Conservation (phyloP, 2,888 invertebrate genomes). For the Strigamia maritima region DNA sequence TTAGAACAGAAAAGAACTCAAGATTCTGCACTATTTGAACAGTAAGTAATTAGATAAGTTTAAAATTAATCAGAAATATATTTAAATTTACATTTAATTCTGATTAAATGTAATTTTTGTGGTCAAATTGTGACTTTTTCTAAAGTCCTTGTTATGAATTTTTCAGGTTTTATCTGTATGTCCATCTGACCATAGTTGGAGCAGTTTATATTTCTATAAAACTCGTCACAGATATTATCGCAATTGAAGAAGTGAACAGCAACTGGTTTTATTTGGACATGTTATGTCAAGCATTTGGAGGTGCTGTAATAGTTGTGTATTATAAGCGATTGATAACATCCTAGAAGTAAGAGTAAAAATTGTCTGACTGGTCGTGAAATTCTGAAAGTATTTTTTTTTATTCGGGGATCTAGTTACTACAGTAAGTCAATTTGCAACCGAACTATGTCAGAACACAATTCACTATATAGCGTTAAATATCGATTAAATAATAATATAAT, state of each 20-base stretch:
- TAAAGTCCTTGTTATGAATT: neutral
- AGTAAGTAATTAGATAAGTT: neutral
- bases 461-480: too few relatives aligned
- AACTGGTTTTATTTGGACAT: neutral
- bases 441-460: too few relatives aligned
- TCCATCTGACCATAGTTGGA: neutral
- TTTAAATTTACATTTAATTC: too few relatives aligned
- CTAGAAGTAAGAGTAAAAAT: neutral
- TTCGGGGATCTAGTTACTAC: too few relatives aligned
- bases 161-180: neutral
- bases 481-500: too few relatives aligned
- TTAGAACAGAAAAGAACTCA: neutral
- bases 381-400: too few relatives aligned
- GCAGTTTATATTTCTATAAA: neutral
- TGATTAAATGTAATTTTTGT: too few relatives aligned
- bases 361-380: too few relatives aligned
- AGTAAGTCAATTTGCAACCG: too few relatives aligned
- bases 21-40: neutral
- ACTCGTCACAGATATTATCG: neutral
- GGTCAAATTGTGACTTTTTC: too few relatives aligned
- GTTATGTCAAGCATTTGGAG: neutral
- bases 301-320: neutral
- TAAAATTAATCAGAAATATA: neutral
- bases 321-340: neutral
- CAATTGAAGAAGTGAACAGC: neutral